Percentiles rank a stretch among this genome's conserved stretches.
These are phyloP conservation scores for Montipora sp. DNA, from an alignment of 64 coral and sea anemone genomes.

Conservation along the genomic window DNA sequence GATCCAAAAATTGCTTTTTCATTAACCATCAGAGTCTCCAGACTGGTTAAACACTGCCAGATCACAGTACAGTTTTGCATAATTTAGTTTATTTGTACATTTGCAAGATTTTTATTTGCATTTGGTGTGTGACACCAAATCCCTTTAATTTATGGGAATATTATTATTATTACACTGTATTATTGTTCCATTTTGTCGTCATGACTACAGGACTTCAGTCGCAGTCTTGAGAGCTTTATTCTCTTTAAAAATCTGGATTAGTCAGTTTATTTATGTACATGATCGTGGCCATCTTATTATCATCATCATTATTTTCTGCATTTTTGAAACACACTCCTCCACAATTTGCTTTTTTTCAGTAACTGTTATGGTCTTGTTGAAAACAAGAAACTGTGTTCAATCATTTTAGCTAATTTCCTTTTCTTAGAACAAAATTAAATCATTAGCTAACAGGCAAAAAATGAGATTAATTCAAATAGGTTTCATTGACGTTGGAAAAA, in stretches of 20 bases:
- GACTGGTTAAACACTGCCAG: background rate
- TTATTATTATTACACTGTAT: background rate
- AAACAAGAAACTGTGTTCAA: no score
- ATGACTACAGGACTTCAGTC: background rate
- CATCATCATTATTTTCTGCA: no score
- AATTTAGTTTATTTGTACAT: background rate
- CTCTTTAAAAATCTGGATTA: background rate
- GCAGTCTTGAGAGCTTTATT: background rate
- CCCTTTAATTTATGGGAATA: background rate
- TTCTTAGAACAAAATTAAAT: no score
- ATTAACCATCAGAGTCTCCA: no score
- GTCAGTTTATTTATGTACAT: background rate
- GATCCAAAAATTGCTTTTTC: background rate
- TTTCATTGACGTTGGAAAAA: no score
- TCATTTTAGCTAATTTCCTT: no score
- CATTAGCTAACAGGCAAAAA: no score
- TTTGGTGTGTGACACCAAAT: background rate
- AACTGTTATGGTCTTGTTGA: no score
- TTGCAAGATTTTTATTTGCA: background rate
- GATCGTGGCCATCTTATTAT: background rate
- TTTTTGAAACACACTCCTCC: no score
- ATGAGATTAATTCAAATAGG: no score
- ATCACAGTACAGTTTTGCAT: background rate
- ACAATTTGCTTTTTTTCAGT: no score
- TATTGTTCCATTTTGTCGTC: background rate